These are phyloP conservation scores for Crocidura indochinensis DNA, from an alignment of 2,797 vertebrate species.

Conservation along the genomic window DNA sequence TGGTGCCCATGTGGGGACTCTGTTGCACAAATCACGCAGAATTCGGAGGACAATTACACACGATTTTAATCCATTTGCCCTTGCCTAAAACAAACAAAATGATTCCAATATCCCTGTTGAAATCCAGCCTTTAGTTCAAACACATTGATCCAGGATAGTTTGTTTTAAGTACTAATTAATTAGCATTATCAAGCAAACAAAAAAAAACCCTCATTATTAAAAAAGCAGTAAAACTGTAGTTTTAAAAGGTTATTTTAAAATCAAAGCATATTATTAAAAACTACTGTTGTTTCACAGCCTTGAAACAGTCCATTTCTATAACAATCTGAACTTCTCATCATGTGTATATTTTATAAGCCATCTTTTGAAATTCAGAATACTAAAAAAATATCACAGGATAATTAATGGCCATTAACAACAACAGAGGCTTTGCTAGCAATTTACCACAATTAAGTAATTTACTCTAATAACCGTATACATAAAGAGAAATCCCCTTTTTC, in stretches of 20 bases:
- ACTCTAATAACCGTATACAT: slow-evolving; percentile 20
- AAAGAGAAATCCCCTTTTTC: slow-evolving; percentile 35
- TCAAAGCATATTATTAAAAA: slow-evolving; percentile 89
- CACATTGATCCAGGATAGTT: slow-evolving; percentile 86
- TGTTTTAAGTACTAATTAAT: slow-evolving; percentile 83
- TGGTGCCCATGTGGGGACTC: slow-evolving; percentile 96
- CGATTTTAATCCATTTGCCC: slow-evolving; percentile 99
- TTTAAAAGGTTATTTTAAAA: slow-evolving; percentile 91
- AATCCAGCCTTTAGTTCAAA: slow-evolving; percentile 85
- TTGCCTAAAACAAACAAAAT: slow-evolving; percentile 95
- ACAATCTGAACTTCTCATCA: slow-evolving; percentile 68
- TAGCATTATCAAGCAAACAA: slow-evolving; percentile 89
- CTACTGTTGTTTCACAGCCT: slow-evolving; percentile 93
- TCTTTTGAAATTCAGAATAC: slow-evolving; percentile 77
- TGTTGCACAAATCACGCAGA: slow-evolving; percentile 99
- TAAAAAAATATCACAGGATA: slow-evolving; percentile 67
- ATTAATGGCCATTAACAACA: slow-evolving; percentile 70
- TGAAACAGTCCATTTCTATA: slow-evolving; percentile 88
- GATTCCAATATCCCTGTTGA: slow-evolving; percentile 90
- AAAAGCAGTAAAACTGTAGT: slow-evolving; percentile 88
- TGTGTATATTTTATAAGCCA: slow-evolving; percentile 74
- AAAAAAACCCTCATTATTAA: slow-evolving; percentile 86
- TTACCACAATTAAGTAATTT: slow-evolving; percentile 68
- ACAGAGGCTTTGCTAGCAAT: slow-evolving; percentile 78
- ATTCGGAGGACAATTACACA: slow-evolving; percentile 99